Percentiles rank a stretch among this genome's conserved stretches.
Conservation (phyloP, 2,113 vertebrate species). For the Hiodon alosoides region DNA sequence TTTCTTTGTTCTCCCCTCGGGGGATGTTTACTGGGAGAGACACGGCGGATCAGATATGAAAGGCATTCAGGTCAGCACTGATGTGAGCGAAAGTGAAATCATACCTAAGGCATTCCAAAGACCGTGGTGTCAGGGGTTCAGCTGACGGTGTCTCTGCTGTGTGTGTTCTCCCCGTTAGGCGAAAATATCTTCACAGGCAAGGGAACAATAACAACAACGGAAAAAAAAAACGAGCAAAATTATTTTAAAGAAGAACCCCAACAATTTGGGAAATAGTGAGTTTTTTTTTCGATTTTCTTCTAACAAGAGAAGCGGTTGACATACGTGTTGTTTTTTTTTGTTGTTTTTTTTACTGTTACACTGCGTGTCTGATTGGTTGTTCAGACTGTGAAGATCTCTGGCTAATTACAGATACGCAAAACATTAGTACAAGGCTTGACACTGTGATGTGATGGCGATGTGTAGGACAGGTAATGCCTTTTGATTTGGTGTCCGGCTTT, state of each 20-base stretch:
- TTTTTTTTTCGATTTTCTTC: slow-evolving; percentile 12
- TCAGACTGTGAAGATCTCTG: not conserved
- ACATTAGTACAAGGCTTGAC: not conserved
- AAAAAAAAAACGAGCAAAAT: slow-evolving; percentile 22
- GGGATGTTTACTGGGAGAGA: slow-evolving; percentile 94
- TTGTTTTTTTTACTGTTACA: not conserved
- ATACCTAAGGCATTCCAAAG: slow-evolving; percentile 86
- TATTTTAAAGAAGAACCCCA: slow-evolving; percentile 39
- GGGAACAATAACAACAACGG: slow-evolving; percentile 21
- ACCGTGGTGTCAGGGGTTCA: slow-evolving; percentile 80
- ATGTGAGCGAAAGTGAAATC: slow-evolving; percentile 90
- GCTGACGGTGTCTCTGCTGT: slow-evolving; percentile 72
- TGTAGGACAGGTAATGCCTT: slow-evolving; percentile 3
- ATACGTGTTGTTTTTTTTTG: not conserved
- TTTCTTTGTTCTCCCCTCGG: slow-evolving; percentile 95
- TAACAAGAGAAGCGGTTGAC: not conserved
- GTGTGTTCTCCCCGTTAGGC: slow-evolving; percentile 75
- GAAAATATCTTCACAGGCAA: slow-evolving; percentile 59
- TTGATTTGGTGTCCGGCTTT: not conserved
- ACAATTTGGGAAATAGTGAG: not conserved
- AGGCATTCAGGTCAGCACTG: slow-evolving; percentile 91
- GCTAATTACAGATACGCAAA: not conserved
- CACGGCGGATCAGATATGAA: slow-evolving; percentile 90
- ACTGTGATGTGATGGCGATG: no score
- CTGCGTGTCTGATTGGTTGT: not conserved